Conservation (phyloP, 2,797 vertebrate species). For the Clarias platycephalus region DNA sequence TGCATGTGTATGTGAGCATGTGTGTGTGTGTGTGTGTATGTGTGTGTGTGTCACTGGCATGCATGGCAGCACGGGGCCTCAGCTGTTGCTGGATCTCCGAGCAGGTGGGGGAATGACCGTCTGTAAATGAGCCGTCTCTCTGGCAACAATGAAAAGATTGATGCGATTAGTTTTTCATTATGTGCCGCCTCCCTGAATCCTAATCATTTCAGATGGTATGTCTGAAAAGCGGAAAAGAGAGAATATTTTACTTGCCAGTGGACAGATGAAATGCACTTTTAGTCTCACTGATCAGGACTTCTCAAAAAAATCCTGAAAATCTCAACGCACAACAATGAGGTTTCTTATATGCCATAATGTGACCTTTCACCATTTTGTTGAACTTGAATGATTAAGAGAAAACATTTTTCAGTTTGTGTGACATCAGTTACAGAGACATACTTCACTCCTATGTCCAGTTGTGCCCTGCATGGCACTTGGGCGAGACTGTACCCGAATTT, state of each 20-base stretch:
- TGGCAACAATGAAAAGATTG: constrained; percentile 78
- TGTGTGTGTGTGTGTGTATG: constrained; percentile 11
- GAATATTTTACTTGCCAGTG: constrained; percentile 22
- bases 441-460: not conserved
- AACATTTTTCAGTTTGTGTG: not conserved
- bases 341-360: not conserved
- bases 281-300: constrained; percentile 17
- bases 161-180: constrained; percentile 86
- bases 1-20: constrained; percentile 22
- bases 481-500: not conserved
- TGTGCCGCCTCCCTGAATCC: constrained; percentile 68
- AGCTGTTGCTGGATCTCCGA: constrained; percentile 60
- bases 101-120: constrained; percentile 80
- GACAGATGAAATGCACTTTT: constrained; percentile 28
- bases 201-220: constrained; percentile 66
- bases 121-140: constrained; percentile 82
- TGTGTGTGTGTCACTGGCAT: constrained; percentile 40
- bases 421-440: not conserved
- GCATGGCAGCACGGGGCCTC: constrained; percentile 30
- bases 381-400: not conserved
- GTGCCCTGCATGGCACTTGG: not conserved
- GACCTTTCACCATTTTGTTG: not conserved
- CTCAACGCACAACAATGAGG: not conserved
- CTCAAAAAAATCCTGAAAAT: not conserved
- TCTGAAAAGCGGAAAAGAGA: constrained; percentile 39